These are phyloP conservation scores for Rana temporaria DNA, from an alignment of 2,113 vertebrate species.

Conservation along the genomic window DNA sequence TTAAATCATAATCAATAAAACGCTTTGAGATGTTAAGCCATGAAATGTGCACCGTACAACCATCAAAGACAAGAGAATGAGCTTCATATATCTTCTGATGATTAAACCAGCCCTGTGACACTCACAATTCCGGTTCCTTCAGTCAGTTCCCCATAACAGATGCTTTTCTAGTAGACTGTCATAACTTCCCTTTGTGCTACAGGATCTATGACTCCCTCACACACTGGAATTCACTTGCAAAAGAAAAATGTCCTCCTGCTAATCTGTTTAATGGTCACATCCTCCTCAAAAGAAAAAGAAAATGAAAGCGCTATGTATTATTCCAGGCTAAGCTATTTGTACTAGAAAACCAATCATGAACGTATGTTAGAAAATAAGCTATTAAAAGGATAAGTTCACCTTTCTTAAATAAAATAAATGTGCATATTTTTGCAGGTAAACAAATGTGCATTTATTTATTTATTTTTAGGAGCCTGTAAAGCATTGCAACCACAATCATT, in stretches of 20 bases:
- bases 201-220: constrained; percentile 26
- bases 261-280: constrained; percentile 24
- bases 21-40: too few relatives aligned
- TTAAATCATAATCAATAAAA: too few relatives aligned
- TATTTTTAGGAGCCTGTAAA: too few relatives aligned
- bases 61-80: constrained; percentile 19
- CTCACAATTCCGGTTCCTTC: constrained; percentile 14
- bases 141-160: constrained; percentile 13
- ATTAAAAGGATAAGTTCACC: too few relatives aligned
- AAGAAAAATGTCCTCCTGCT: constrained; percentile 39
- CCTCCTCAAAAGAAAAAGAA: constrained; percentile 2
- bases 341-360: too few relatives aligned
- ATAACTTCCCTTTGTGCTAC: constrained; percentile 34
- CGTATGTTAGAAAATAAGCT: too few relatives aligned
- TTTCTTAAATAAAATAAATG: too few relatives aligned
- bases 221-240: constrained; percentile 34
- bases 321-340: too few relatives aligned
- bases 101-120: constrained; percentile 25
- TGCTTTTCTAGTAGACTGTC: constrained; percentile 26
- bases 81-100: constrained; percentile 16
- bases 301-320: neutral
- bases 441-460: too few relatives aligned
- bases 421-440: too few relatives aligned
- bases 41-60: neutral
- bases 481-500: too few relatives aligned